Conservation (phyloP, 23 tunicate species). For the Trididemnum nubilum region DNA sequence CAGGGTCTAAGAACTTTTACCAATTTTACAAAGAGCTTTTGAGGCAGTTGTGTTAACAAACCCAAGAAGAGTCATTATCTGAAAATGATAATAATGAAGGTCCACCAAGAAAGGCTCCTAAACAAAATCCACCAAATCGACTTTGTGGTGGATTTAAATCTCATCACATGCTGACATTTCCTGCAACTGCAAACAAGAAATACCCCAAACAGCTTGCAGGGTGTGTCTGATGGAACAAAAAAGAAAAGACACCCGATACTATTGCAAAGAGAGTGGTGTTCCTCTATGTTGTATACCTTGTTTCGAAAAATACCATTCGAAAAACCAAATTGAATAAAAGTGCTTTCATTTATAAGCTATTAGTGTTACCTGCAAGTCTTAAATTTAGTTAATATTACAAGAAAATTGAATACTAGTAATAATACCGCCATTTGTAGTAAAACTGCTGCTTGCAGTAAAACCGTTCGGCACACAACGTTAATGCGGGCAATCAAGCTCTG, state of each 20-base stretch:
- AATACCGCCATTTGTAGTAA: too few species aligned
- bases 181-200: slow-evolving; percentile 12
- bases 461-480: too few species aligned
- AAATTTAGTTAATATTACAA: too few species aligned
- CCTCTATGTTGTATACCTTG: slow-evolving; percentile 11
- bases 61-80: slow-evolving; percentile 22
- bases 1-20: not conserved
- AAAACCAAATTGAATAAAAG: too few species aligned
- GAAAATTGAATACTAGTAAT: too few species aligned
- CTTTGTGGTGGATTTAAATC: slow-evolving; percentile 21
- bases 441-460: too few species aligned
- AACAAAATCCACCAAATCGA: slow-evolving; percentile 3
- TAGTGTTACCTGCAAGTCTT: slow-evolving; percentile 6
- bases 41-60: slow-evolving; percentile 12
- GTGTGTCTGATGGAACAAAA: not conserved
- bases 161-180: not conserved
- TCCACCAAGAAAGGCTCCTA: slow-evolving; percentile 23
- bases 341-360: slow-evolving; percentile 6
- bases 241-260: slow-evolving; percentile 20
- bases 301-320: slow-evolving; percentile 9
- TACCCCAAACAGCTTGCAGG: slow-evolving; percentile 21
- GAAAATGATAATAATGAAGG: not conserved
- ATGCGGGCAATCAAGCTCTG: too few species aligned
- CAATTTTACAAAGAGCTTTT: slow-evolving; percentile 9
- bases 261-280: slow-evolving; percentile 16